Evolutionary conservation across 2,888 invertebrate species (phyloP), one percentile per base, ranked within the genome.

Genomic region (Lypha dubia): DNA sequence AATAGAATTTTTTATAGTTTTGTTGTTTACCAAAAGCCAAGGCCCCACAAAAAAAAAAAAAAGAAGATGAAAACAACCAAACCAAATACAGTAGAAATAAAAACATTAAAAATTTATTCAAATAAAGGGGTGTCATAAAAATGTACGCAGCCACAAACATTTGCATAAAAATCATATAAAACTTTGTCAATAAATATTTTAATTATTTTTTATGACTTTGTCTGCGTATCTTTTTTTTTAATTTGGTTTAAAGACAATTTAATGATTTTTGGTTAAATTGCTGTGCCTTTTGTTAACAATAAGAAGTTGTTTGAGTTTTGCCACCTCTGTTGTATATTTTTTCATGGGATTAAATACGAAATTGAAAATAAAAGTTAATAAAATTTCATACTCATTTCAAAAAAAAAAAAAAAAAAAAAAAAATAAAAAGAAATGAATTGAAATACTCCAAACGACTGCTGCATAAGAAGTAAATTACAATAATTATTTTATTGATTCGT

Each of bases 401-500:
- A 73, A 65, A 46, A 46, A 22, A 38, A 65, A 44, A 38, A 68
- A 73, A 15, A 2, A 62, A 74, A 8, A n/a, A 46, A 46, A 17
- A 7, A 46, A 46, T 6, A 46, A n/a, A 49, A 49, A 49, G 2
- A 5, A 49, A 46, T 5, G n/a, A 41, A 46, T 67, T 22, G 15
- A 41, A 63, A 44, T 62, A 63, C 53, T 68, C 20, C 35, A 79
- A 58, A 20, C 53, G 53, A 77, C 22, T 70, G 32, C 17, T 17
- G 35, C 20, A 46, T 24, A 15, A 49, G 68, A 49, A 49, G 53
- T 60, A 75, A 62, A 77, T 74, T 74, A 70, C 51, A 70, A 74
- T 84, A 84, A 84, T 81, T 81, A 79, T 70, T 84, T 84, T 84
- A 84, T 84, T 74, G 81, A 74, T 79, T 74, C 70, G 46, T 73